Evolutionary conservation across 2,797 vertebrate genomes (phyloP).

Genomic region (Molossus alvarezi): DNA sequence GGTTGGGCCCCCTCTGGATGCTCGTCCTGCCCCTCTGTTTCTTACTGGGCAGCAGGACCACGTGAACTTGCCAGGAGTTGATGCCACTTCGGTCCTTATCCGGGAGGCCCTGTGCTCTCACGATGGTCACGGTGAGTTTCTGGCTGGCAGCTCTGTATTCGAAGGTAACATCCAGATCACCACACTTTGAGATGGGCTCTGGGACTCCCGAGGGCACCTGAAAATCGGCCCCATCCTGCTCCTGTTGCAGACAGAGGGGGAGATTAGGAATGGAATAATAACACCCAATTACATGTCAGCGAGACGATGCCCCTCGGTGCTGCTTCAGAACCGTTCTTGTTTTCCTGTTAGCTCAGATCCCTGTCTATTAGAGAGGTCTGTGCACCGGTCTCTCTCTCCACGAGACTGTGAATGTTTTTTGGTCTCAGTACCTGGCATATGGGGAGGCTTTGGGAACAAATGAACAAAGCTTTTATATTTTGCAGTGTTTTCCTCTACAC

Average conservation of each 20-base stretch:
- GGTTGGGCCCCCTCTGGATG: slow-evolving; percentile 93
- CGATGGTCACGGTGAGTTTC: slow-evolving; percentile 93
- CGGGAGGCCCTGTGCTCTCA: slow-evolving; percentile 94
- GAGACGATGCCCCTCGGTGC: not conserved
- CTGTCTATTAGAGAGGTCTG: not conserved
- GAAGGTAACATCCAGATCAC: slow-evolving; percentile 94
- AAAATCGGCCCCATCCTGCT: slow-evolving; percentile 86
- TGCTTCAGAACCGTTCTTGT: not conserved
- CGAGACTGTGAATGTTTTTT: not conserved
- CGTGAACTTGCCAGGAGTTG: slow-evolving; percentile 96
- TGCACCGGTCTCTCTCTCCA: not conserved
- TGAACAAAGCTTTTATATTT: slow-evolving; percentile 54
- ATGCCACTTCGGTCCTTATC: slow-evolving; percentile 96
- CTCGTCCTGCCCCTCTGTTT: slow-evolving; percentile 95
- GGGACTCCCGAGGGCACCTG: slow-evolving; percentile 83
- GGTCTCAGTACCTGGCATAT: not conserved
- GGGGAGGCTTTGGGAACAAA: slow-evolving; percentile 5
- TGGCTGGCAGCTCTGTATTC: slow-evolving; percentile 92
- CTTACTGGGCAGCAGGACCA: slow-evolving; percentile 95
- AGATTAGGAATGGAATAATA: slow-evolving; percentile 29
- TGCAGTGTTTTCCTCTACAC: not conserved
- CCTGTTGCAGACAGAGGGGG: slow-evolving; percentile 86
- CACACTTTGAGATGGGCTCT: slow-evolving; percentile 95
- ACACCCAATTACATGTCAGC: not conserved
- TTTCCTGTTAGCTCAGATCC: not conserved